Evolutionary conservation across 2,113 vertebrate genomes (phyloP), one percentile per base, ranked within the genome.

Genomic region (Eolophus roseicapilla): DNA sequence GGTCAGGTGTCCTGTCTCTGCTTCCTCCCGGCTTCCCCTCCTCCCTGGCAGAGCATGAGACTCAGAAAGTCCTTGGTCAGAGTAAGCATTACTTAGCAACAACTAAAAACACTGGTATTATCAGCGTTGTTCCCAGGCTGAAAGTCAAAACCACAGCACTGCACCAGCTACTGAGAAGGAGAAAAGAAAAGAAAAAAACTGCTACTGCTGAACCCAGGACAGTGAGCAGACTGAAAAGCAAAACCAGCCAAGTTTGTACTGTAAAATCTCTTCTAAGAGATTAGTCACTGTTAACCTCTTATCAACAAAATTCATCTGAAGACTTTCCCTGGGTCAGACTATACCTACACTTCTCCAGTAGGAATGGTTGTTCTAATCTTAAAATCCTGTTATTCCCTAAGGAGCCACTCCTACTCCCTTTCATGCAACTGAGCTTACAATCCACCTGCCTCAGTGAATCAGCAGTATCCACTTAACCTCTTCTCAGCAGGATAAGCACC

Each of bases 381-480:
- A 50, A 96, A 93, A 91, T 78, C 33, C 31, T 55, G 27, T 68
- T 11, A 4, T 77, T 77, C 87, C 86, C 75, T 76, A 31, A 78
- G 90, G 89, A 88, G 60, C 86, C 69, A 60, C 82, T 95, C 86
- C 82, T 97, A 18, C 62, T 87, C 46, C 35, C 87, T 94, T 88
- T 82, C 64, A 88, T 59, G 62, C 68, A 13, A 24, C 23, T 62
- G 87, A 88, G 82, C 81, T 77, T 84, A 85, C 89, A 73, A 95
- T 96, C 89, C 96, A 96, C 89, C 96, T 97, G 97, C 70, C 79
- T 96, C 85, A 17, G 77, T 96, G 92, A 94, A 82, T 88, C 97
- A 96, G 95, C 91, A 87, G 92, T 87, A 94, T 82, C 89, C 93
- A 96, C 96, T 97, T 97, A 97, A 96, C 97, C 95, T 96, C 91